Evolutionary conservation across 2,888 invertebrate genomes (phyloP).

Genomic region (Brachyopa scutellaris): DNA sequence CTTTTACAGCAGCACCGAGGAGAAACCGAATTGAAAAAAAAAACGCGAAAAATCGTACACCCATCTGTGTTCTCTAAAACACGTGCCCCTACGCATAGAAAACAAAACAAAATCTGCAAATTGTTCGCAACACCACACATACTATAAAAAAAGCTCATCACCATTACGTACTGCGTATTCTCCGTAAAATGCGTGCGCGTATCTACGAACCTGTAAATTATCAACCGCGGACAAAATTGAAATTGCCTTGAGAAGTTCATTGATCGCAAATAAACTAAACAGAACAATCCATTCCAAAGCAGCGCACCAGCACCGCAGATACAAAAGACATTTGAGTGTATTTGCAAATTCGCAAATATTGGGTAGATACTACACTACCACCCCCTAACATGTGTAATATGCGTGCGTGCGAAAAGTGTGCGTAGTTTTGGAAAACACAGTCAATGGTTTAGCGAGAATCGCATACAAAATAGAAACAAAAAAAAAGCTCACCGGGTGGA

Average conservation of each 20-base stretch:
- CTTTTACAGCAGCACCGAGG: neutral
- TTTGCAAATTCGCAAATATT: slow-evolving; percentile 9
- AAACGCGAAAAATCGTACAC: neutral
- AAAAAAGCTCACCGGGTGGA: slow-evolving; percentile 24
- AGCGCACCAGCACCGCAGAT: neutral
- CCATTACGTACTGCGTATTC: no score
- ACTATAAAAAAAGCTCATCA: neutral
- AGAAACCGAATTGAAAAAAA: neutral
- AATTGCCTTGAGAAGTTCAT: slow-evolving; percentile 53
- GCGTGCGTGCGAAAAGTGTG: slow-evolving; percentile 35
- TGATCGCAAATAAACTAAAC: slow-evolving; percentile 40
- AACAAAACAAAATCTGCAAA: slow-evolving; percentile 23
- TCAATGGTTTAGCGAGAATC: no score
- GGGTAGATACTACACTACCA: neutral
- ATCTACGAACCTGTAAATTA: slow-evolving; percentile 24
- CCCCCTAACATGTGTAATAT: neutral
- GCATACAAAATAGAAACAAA: slow-evolving; percentile 10
- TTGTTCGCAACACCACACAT: neutral
- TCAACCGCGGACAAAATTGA: slow-evolving; percentile 28
- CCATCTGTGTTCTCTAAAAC: slow-evolving; percentile 24
- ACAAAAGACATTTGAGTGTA: slow-evolving; percentile 4
- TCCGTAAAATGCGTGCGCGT: slow-evolving; percentile 16
- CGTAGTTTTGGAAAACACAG: neutral
- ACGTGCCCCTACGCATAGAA: slow-evolving; percentile 39
- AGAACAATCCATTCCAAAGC: slow-evolving; percentile 9